A percentile compares a stretch with the other conserved stretches of the same genome.
Evolutionary conservation across 2,797 vertebrate genomes (phyloP).

Genomic region (Argya squamiceps): DNA sequence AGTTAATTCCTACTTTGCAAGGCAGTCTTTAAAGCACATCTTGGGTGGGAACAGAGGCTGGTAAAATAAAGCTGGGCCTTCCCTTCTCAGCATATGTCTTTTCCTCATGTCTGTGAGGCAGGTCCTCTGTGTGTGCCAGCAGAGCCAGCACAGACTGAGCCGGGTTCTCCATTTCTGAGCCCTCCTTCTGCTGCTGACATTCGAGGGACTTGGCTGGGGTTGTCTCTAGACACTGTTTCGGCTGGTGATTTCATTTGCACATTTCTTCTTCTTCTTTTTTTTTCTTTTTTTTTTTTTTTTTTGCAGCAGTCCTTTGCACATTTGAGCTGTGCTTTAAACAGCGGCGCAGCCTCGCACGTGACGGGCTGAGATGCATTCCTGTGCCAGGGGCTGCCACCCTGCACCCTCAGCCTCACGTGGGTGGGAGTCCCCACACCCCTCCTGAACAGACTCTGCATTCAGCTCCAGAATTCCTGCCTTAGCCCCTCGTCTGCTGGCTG

Average conservation of each 20-base stretch:
- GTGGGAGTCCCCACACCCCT: background rate
- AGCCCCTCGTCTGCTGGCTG: background rate
- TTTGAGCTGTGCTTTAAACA: background rate
- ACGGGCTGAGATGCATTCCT: background rate
- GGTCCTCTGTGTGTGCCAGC: slow-evolving; percentile 26
- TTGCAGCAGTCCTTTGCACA: background rate
- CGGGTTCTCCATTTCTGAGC: background rate
- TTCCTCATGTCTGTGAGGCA: slow-evolving; percentile 35
- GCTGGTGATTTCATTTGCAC: slow-evolving; percentile 6
- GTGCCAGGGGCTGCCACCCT: background rate
- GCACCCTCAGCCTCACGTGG: background rate
- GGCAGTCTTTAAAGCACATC: slow-evolving; percentile 42
- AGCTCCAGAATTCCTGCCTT: slow-evolving; percentile 29
- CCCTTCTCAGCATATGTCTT: slow-evolving; percentile 43
- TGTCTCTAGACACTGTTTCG: slow-evolving; percentile 28
- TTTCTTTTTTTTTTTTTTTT: background rate
- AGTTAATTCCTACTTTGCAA: slow-evolving; percentile 54
- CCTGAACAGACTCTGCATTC: slow-evolving; percentile 25
- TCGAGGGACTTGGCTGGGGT: slow-evolving; percentile 11
- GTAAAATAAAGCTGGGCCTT: slow-evolving; percentile 64
- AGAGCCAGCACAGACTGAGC: background rate
- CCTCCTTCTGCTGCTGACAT: slow-evolving; percentile 48
- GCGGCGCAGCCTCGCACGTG: background rate
- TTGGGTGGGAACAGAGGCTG: slow-evolving; percentile 46
- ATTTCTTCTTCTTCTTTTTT: background rate